These are phyloP conservation scores for Scaptomyza flava DNA, from an alignment of 2,888 invertebrate species.

Conservation along the genomic window DNA sequence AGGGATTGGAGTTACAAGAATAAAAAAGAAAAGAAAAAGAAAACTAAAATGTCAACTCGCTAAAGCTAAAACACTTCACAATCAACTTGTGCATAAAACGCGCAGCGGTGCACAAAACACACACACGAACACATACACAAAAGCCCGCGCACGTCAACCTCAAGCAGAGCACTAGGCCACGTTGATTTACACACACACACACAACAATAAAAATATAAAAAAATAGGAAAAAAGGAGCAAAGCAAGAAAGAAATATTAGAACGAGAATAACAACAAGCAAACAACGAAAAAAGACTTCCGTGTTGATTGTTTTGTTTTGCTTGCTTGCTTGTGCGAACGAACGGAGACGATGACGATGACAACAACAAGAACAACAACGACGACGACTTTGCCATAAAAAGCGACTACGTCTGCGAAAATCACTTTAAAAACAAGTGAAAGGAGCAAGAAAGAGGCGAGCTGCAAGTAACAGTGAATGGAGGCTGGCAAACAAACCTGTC, in stretches of 20 bases:
- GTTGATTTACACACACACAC: conserved; percentile 65
- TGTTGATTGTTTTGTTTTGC: conserved; percentile 76
- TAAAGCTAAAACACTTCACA: conserved; percentile 74
- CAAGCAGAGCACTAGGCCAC: conserved; percentile 77
- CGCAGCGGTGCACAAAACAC: conserved; percentile 45
- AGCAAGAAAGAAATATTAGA: conserved; percentile 31
- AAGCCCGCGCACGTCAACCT: conserved; percentile 72
- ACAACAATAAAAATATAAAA: conserved; percentile 40
- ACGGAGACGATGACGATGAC: conserved; percentile 39
- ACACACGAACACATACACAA: conserved; percentile 39
- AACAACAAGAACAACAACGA: conserved; percentile 1
- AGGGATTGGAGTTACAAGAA: conserved; percentile 16
- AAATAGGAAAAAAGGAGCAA: conserved; percentile 23
- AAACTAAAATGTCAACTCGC: conserved; percentile 74
- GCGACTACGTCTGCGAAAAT: conserved; percentile 73
- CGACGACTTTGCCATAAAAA: conserved; percentile 66
- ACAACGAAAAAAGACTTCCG: conserved; percentile 72
- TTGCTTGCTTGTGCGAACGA: conserved; percentile 67
- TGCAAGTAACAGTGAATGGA: conserved; percentile 5
- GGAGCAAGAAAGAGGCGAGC: conserved; percentile 39
- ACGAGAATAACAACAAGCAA: conserved; percentile 54
- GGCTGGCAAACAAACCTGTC: conserved; percentile 64
- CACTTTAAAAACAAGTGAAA: conserved; percentile 77
- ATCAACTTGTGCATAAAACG: conserved; percentile 70
- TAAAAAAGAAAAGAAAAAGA: conserved; percentile 6